These are phyloP conservation scores for Butorides virescens DNA, from an alignment of 2,113 vertebrate species.

Conservation along the genomic window DNA sequence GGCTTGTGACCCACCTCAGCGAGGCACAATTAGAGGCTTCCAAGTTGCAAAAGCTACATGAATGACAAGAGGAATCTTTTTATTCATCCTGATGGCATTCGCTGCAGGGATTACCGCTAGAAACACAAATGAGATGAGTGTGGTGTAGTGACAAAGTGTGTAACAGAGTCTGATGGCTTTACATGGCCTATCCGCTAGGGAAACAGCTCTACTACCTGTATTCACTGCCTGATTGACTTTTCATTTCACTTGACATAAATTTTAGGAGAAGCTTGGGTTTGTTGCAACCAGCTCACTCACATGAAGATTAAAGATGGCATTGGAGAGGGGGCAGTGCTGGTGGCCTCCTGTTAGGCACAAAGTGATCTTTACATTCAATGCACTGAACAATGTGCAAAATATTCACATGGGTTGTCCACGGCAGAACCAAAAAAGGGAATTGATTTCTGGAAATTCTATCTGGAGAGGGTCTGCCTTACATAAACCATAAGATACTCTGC, in stretches of 20 bases:
- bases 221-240: not conserved
- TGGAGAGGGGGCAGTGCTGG: not conserved
- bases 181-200: not conserved
- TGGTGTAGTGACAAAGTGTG: not conserved
- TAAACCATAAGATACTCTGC: not conserved
- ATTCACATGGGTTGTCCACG: rapidly evolving
- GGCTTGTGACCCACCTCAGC: not conserved
- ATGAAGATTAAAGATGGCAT: not conserved
- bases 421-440: not conserved
- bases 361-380: rapidly evolving
- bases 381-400: not conserved
- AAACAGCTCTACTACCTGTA: not conserved
- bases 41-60: not conserved
- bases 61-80: not conserved
- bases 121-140: not conserved
- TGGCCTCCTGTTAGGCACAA: not conserved
- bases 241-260: not conserved
- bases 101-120: not conserved
- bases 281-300: not conserved
- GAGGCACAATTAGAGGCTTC: rapidly evolving
- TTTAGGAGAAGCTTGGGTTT: not conserved
- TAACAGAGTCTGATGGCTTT: not conserved
- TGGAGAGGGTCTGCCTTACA: not conserved
- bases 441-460: not conserved
- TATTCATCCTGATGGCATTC: not conserved